Evolutionary conservation across 35 echinoderm and acorn worm genomes (phyloP), one percentile per base, ranked within the genome.

Genomic region (Ptychodera flava): DNA sequence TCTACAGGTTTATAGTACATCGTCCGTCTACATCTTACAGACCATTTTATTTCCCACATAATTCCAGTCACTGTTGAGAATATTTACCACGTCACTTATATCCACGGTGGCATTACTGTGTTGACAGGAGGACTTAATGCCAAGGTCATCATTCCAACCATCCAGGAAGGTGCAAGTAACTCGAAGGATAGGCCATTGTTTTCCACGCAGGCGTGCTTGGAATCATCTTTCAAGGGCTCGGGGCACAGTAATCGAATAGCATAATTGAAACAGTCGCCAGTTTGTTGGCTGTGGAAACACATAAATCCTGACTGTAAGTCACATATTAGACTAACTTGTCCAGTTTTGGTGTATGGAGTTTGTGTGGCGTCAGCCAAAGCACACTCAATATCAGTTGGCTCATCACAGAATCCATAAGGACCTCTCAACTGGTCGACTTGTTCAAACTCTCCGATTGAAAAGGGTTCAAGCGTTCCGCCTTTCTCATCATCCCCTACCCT

Each of bases 401-500:
- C 37, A 0, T 83, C 33, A 83, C 82, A 83, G 29, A 83, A 35
- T 35, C 37, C n/a, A 28, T 83, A 83, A 28, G 30, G n/a, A 37
- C 37, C n/a, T 27, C 31, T 33, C 34, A 83, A 36, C 30, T 35
- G 33, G 6, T 34, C 33, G 2, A 83, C n/a, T 30, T 36, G 32
- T 31, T 83, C 82, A 83, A 83, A 83, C 37, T 83, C 82, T 37
- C 82, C 82, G 30, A 35, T 33, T 36, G 33, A 33, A 83, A 15
- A 1, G 10, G 34, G 33, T 0, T 34, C 33, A 10, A 83, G 33
- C 30, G 34, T 83, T 16, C 12, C 14, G 1, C 82, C 82, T 30
- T 83, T 83, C 37, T 83, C 82, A 30, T 83, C 82, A 35, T 83
- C 37, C 82, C n/a, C n/a, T n/a, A n/a, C n/a, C n/a, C n/a, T n/a